Evolutionary conservation across 2,888 invertebrate genomes (phyloP), one percentile per base, ranked within the genome.

Genomic region (Tyria jacobaeae): DNA sequence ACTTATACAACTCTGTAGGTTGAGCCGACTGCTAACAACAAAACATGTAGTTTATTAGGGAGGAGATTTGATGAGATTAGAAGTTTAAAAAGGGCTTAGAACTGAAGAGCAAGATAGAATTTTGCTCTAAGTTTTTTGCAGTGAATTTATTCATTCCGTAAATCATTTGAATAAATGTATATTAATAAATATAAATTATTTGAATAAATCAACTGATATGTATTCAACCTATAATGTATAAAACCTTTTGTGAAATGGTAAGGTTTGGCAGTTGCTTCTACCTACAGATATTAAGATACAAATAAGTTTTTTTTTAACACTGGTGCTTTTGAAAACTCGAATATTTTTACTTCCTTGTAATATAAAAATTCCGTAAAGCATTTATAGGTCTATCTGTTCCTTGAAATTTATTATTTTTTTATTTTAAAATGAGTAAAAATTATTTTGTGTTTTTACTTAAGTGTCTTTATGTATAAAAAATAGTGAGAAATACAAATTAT

Each of bases 341-440:
- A 78, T 81, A 81, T 77, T 79, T 68, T 73, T 64, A 41, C 21
- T 55, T 39, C 12, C 17, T 74, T 76, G 67, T 62, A 59, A 66
- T 68, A 73, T 63, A 79, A 80, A 81, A 80, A 90, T 90, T 90
- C 90, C 90, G 79, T 73, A 79, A 85, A 84, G 91, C 91, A 91
- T 91, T 91, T 91, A 91, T 80, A 76, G 62, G 66, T 73, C 57
- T 72, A 50, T 72, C 70, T 50, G 75, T 75, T 75, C 75, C 78
- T 75, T 73, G 17, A 61, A 66, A 58, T 48, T 53, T 60, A 56
- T 55, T 64, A 60, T 55, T 61, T 14, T 35, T 62, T 63, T 57
- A 3, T 68, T 64, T 62, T 62, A 68, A 62, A 52, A 39, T 64
- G 65, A 75, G 57, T 63, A 62, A 67, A 63, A 41, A 55, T 59